A percentile compares a stretch with the other conserved stretches of the same genome.
Evolutionary conservation across 2,888 invertebrate species (phyloP).

Genomic region (Copidosoma aretas): DNA sequence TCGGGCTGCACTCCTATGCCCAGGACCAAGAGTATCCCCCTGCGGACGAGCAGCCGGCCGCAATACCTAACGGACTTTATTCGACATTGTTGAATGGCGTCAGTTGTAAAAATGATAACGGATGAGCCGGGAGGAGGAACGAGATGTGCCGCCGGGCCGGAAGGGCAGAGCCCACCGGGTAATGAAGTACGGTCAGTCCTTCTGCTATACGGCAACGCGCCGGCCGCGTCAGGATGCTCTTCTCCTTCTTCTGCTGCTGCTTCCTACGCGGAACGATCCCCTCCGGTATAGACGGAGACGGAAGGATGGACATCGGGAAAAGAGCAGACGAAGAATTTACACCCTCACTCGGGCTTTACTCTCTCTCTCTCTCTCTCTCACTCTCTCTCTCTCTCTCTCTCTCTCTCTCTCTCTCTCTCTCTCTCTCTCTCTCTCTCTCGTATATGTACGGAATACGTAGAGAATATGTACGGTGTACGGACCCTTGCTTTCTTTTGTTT

Average conservation of each 20-base stretch:
- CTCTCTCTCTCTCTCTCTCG: no score
- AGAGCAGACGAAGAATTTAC: slow-evolving; percentile 49
- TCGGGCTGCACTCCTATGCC: neutral
- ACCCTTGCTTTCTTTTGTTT: no score
- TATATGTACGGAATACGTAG: no score
- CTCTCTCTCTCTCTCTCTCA: no score
- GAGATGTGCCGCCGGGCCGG: neutral
- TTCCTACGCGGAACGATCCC: slow-evolving; percentile 38
- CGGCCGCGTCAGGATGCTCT: slow-evolving; percentile 45
- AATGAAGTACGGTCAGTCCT: slow-evolving; percentile 62
- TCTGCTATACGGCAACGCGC: slow-evolving; percentile 50
- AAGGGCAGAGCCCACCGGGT: slow-evolving; percentile 57
- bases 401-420: no score
- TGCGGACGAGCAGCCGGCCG: slow-evolving; percentile 40
- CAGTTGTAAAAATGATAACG: slow-evolving; percentile 64
- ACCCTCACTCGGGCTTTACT: slow-evolving; percentile 41
- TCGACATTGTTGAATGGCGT: slow-evolving; percentile 63
- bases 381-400: no score
- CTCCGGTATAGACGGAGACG: slow-evolving; percentile 34
- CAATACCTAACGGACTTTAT: slow-evolving; percentile 63
- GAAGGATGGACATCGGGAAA: no score
- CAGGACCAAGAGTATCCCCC: slow-evolving; percentile 33
- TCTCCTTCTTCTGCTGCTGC: slow-evolving; percentile 40
- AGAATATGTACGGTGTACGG: no score
- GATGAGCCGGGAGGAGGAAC: slow-evolving; percentile 53